Evolutionary conservation across 2,797 vertebrate genomes (phyloP).

Genomic region (Enteromius treurensis): DNA sequence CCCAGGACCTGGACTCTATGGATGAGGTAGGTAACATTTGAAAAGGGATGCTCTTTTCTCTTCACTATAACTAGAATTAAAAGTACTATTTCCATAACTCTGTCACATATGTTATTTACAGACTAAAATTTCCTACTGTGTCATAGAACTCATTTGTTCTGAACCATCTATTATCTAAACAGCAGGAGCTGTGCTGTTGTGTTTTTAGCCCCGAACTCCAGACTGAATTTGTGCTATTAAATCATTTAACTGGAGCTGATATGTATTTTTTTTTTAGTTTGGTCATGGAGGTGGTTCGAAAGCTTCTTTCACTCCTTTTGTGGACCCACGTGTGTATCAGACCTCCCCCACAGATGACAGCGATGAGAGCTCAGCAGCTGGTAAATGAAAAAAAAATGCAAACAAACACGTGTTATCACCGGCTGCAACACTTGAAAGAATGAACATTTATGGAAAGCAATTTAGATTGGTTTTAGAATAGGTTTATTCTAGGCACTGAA

Average conservation of each 20-base stretch:
- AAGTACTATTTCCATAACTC: not conserved
- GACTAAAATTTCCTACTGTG: conserved; percentile 14
- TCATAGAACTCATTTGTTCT: not conserved
- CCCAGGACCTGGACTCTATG: conserved; percentile 87
- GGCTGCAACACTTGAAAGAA: not conserved
- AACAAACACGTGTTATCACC: not conserved
- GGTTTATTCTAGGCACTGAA: not conserved
- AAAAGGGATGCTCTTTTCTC: not conserved
- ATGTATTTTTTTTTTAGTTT: conserved; percentile 74
- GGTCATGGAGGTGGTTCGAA: conserved; percentile 89
- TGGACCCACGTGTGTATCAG: conserved; percentile 92
- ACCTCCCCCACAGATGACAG: conserved; percentile 86
- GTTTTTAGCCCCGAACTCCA: conserved; percentile 6
- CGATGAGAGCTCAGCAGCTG: conserved; percentile 84
- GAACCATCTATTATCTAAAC: not conserved
- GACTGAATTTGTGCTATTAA: not conserved
- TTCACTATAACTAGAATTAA: not conserved
- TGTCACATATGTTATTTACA: not conserved
- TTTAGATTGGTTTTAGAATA: conserved; percentile 1
- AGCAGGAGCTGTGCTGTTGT: conserved; percentile 15
- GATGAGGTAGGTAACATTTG: conserved; percentile 83
- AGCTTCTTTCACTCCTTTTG: conserved; percentile 93
- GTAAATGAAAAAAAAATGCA: conserved; percentile 67
- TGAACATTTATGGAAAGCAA: conserved; percentile 1
- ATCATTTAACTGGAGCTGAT: conserved; percentile 18